These are phyloP conservation scores for Saimiri boliviensis DNA, from an alignment of 2,113 vertebrate genomes.

Conservation along the genomic window DNA sequence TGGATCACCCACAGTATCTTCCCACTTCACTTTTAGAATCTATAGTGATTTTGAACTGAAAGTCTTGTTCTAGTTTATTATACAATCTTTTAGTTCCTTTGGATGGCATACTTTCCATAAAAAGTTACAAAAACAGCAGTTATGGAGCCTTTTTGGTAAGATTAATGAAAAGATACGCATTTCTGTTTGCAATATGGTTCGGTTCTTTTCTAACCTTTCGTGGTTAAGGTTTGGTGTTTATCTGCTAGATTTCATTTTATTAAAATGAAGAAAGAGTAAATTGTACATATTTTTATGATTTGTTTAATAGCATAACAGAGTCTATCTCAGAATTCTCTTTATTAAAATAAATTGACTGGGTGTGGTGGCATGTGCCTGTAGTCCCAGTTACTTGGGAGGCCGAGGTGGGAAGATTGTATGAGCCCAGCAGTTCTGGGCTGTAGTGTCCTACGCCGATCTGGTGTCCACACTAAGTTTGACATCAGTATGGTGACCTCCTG, in stretches of 20 bases:
- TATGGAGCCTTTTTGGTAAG: constrained; percentile 27
- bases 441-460: too few species aligned
- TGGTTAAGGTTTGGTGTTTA: constrained; percentile 38
- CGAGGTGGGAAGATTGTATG: too few species aligned
- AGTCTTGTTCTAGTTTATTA: not conserved
- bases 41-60: constrained; percentile 22
- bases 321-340: constrained; percentile 31
- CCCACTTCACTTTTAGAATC: constrained; percentile 12
- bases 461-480: too few species aligned
- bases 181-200: constrained; percentile 46
- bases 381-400: too few species aligned
- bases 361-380: too few species aligned
- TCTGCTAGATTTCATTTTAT: constrained; percentile 42
- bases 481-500: too few species aligned
- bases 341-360: not conserved
- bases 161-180: constrained; percentile 55
- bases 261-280: constrained; percentile 52
- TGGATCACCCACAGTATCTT: constrained; percentile 8
- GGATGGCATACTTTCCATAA: constrained; percentile 50
- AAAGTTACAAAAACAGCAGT: constrained; percentile 48
- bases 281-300: constrained; percentile 23
- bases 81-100: constrained; percentile 22
- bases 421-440: too few species aligned
- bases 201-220: constrained; percentile 54
- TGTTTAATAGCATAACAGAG: not conserved